A percentile compares a stretch with the other conserved stretches of the same genome.
Conservation (phyloP, 2,113 vertebrate genomes). For the Serilophus lunatus region DNA sequence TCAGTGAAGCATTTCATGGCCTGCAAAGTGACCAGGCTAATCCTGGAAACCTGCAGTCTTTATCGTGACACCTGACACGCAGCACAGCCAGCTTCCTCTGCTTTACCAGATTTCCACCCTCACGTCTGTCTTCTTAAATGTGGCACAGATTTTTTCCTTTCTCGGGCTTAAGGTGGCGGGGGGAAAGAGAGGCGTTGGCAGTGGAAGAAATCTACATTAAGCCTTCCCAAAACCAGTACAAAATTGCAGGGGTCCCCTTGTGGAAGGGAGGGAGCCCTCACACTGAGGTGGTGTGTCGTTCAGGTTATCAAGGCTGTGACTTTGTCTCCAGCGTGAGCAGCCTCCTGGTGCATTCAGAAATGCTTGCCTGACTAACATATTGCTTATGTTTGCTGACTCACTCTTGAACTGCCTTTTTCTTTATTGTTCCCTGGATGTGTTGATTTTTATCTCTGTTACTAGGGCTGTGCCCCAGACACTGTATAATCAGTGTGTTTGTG, state of each 20-base stretch:
- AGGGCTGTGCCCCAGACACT: slow-evolving; percentile 13
- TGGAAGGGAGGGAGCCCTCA: neutral
- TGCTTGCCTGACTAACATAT: neutral
- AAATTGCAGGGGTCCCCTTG: neutral
- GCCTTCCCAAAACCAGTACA: neutral
- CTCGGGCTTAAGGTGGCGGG: neutral
- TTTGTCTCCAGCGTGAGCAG: neutral
- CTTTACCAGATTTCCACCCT: neutral
- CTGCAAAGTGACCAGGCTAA: neutral
- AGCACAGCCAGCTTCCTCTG: neutral
- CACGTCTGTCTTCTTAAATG: neutral
- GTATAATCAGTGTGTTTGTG: neutral
- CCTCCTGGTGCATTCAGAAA: neutral
- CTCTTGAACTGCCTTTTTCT: slow-evolving; percentile 28
- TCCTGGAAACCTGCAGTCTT: neutral
- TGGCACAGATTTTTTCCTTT: neutral
- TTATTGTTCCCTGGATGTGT: slow-evolving; percentile 10
- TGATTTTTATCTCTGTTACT: slow-evolving; percentile 53
- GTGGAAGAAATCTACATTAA: neutral
- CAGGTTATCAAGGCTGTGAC: neutral
- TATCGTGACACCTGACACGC: neutral
- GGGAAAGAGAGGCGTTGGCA: no score
- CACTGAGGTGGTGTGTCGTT: neutral
- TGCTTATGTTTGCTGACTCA: slow-evolving; percentile 53
- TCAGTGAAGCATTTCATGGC: neutral